Evolutionary conservation across 2,797 vertebrate species (phyloP).

Genomic region (Hydrolagus colliei): DNA sequence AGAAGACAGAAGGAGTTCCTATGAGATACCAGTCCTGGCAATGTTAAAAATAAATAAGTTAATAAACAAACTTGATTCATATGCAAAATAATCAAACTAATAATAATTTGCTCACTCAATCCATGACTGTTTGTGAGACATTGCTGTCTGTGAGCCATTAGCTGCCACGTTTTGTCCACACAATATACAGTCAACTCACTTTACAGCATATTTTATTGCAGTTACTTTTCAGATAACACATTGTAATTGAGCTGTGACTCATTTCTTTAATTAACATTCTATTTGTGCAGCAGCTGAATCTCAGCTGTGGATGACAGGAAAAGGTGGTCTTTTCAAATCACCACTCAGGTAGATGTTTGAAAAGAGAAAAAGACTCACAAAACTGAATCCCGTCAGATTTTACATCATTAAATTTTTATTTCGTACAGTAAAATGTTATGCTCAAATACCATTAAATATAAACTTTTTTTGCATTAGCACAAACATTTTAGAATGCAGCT

Average conservation of each 20-base stretch:
- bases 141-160: no score
- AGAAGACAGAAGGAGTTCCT: slow-evolving; percentile 69
- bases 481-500: no score
- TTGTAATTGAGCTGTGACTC: not conserved
- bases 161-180: no score
- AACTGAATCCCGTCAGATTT: no score
- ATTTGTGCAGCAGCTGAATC: not conserved
- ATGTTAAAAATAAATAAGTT: not conserved
- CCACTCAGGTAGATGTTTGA: not conserved
- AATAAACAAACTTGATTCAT: no score
- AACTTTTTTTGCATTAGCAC: no score
- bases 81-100: not conserved
- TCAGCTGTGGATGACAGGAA: not conserved
- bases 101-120: not conserved
- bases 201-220: not conserved
- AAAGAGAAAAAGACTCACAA: no score
- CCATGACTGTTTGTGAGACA: no score
- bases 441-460: no score
- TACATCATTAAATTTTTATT: no score
- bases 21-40: slow-evolving; percentile 71
- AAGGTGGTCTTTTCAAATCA: not conserved
- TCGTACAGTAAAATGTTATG: no score
- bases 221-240: not conserved
- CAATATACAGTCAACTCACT: no score
- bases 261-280: not conserved